phyloP scores from a whole-genome alignment of 2,113 vertebrate genomes.

The Echinops telfairi region DNA sequence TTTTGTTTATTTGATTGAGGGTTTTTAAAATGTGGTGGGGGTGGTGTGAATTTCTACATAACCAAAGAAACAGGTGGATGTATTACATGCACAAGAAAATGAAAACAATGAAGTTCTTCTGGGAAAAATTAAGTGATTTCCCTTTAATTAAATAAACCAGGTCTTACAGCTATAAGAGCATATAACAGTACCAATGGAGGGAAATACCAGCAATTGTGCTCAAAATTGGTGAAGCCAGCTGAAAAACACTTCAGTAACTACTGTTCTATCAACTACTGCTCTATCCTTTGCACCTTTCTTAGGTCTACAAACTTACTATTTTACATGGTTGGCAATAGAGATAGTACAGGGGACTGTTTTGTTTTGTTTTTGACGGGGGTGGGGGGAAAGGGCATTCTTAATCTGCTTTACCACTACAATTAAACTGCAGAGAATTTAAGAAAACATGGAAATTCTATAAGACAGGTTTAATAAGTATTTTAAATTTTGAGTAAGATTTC shows the following conservation, averaged over 20 bases:
- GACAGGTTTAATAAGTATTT: too few relatives aligned
- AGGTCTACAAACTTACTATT: neutral
- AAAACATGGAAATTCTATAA: neutral
- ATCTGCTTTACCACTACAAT: neutral
- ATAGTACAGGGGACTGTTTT: too few relatives aligned
- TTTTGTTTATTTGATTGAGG: neutral
- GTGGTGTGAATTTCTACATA: conserved; percentile 30
- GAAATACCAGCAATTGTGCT: neutral
- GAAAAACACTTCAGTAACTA: neutral
- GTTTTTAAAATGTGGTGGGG: neutral
- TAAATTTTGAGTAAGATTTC: too few relatives aligned
- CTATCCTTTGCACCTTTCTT: neutral
- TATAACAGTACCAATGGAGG: neutral
- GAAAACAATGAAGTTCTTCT: neutral
- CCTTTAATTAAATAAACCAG: neutral
- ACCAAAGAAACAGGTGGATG: neutral
- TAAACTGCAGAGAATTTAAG: conserved; percentile 16
- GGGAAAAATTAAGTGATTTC: too few relatives aligned
- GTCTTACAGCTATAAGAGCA: too few relatives aligned
- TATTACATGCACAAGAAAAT: neutral
- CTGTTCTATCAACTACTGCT: neutral
- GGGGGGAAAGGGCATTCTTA: neutral
- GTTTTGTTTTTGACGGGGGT: too few relatives aligned
- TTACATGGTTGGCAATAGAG: neutral
- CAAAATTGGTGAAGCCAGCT: neutral